Evolutionary conservation across 2,797 vertebrate genomes (phyloP).

Genomic region (Sebastes ruberrimus): DNA sequence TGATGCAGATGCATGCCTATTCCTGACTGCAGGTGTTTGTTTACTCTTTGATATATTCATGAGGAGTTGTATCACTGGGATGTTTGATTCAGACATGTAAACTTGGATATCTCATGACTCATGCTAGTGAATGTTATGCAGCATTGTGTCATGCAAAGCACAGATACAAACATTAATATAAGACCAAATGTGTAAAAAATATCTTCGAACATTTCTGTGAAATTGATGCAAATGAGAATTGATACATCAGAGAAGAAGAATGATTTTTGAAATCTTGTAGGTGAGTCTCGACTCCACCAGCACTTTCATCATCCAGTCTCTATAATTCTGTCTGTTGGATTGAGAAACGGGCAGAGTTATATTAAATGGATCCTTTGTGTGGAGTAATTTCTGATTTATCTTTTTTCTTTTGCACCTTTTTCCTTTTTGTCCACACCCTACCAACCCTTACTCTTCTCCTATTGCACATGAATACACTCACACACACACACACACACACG

Average conservation of each 20-base stretch:
- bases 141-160: constrained; percentile 3
- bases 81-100: constrained; percentile 20
- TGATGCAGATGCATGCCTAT: constrained; percentile 22
- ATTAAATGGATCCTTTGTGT: constrained; percentile 71
- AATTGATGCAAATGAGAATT: constrained; percentile 70
- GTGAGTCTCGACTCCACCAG: constrained; percentile 40
- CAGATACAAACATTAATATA: constrained; percentile 10
- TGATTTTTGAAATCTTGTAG: constrained; percentile 58
- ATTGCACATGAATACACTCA: constrained; percentile 8
- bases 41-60: constrained; percentile 10
- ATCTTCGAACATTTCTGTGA: background rate
- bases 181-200: constrained; percentile 21
- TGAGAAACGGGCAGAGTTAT: constrained; percentile 61
- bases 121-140: background rate
- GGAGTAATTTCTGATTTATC: constrained; percentile 70
- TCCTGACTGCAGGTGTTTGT: constrained; percentile 17
- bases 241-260: constrained; percentile 56
- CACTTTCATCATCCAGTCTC: constrained; percentile 58
- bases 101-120: background rate
- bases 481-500: background rate
- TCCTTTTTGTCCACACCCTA: background rate
- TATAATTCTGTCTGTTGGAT: constrained; percentile 62
- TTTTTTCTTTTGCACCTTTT: constrained; percentile 47
- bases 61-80: background rate
- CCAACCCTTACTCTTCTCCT: constrained; percentile 4